Evolutionary conservation across 92 coral and sea anemone genomes (phyloP), one percentile per base, ranked within the genome.

Genomic region (Isaurus tuberculatus): DNA sequence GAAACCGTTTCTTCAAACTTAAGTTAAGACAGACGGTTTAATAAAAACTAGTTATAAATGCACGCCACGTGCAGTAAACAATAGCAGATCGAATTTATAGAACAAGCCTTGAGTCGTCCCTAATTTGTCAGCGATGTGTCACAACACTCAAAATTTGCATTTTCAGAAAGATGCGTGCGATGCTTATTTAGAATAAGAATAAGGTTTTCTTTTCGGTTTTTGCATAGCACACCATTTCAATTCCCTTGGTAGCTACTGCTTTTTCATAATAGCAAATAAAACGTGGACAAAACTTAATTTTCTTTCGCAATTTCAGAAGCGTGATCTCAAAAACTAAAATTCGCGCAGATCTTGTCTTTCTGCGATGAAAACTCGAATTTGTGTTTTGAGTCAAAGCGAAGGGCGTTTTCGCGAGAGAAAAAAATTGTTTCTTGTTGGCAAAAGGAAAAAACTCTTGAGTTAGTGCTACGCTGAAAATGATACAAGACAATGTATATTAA

Each of bases 1-100:
- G 58, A 58, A 34, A 77, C 29, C 30, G 15, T 23, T 77, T 58
- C 22, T 23, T 77, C 34, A 19, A 23, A 80, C 58, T 58, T 48
- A 17, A 25, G 22, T 49, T 85, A n/a, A 36, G 69, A 22, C 70
- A 75, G 28, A 49, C 34, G 57, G 67, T 49, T 89, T 67, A 25
- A 37, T 60, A 60, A 51, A 86, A 65, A 80, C 86, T 89, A 87
- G 87, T 89, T 84, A 87, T 85, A 79, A 87, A 88, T 93, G 89
- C 91, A 85, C 87, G 97, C 99, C 99, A 96, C 99, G 99, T 96
- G 99, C 93, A 86, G 33, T 29, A 57, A 75, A 96, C 99, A 96
- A 96, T 94, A 80, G 94, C 44, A 64, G 84, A 63, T 75, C 88
- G 99, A 90, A 90, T 92, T 74, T 48, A 85, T 96, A 91, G 92